Percentiles rank a stretch among this genome's conserved stretches.
Conservation (phyloP, 2,113 vertebrate species). For the Bubo bubo region DNA sequence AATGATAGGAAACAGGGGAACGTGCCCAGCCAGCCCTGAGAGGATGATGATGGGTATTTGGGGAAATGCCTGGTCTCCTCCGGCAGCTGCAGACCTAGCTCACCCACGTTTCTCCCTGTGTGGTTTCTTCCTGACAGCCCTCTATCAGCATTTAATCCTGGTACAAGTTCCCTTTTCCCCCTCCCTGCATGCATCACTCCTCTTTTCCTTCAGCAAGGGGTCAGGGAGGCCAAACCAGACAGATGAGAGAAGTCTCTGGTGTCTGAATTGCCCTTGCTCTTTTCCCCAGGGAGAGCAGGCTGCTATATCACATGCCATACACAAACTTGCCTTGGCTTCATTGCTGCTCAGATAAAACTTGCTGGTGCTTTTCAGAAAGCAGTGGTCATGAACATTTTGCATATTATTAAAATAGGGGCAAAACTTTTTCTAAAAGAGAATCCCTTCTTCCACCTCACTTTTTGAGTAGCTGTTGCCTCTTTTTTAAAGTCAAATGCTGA, state of each 20-base stretch:
- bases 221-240: not conserved
- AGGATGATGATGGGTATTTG: not conserved
- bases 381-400: not conserved
- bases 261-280: not conserved
- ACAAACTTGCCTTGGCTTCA: not conserved
- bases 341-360: not conserved
- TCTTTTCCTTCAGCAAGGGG: not conserved
- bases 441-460: not conserved
- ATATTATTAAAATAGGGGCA: not conserved
- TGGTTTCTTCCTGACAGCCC: not conserved
- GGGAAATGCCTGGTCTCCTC: not conserved
- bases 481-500: not conserved
- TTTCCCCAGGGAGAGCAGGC: not conserved
- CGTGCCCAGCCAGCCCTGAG: accelerated
- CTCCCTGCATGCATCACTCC: not conserved
- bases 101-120: not conserved
- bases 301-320: not conserved
- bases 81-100: not conserved
- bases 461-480: not conserved
- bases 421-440: not conserved
- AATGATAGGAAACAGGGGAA: not conserved
- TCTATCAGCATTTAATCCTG: not conserved
- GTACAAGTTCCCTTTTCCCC: not conserved
- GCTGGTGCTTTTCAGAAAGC: not conserved
- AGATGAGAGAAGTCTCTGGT: not conserved